phyloP scores from a whole-genome alignment of 2,797 vertebrate genomes.

The Schizopygopsis malacanthus region DNA sequence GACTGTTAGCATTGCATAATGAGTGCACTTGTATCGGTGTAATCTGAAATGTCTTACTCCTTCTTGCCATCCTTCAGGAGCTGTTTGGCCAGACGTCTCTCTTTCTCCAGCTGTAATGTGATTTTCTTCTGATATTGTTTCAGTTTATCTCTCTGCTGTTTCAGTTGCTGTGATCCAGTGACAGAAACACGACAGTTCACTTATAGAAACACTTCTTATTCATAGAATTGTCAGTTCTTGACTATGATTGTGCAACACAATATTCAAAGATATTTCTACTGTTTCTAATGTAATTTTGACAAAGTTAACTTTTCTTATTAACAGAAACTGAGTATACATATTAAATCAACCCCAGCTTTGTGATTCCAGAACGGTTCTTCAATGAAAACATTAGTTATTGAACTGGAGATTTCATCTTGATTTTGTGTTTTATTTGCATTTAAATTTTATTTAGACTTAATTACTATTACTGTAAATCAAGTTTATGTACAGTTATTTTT shows the following conservation, averaged over 20 bases:
- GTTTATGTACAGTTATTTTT: neutral
- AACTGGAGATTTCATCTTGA: neutral
- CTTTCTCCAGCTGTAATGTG: conserved; percentile 82
- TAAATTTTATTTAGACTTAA: neutral
- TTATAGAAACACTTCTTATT: conserved; percentile 6
- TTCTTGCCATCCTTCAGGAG: conserved; percentile 86
- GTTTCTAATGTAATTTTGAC: neutral
- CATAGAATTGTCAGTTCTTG: neutral
- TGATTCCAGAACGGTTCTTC: neutral
- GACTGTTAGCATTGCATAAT: neutral
- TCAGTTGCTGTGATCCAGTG: conserved; percentile 83
- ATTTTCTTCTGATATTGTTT: conserved; percentile 89
- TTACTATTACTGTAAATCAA: neutral
- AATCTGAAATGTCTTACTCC: conserved; percentile 78
- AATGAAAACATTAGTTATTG: neutral
- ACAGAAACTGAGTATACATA: neutral
- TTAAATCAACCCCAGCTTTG: neutral
- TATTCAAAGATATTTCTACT: neutral
- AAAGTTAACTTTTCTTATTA: neutral
- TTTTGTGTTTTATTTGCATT: neutral
- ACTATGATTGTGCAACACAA: neutral
- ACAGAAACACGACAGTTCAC: conserved; percentile 6
- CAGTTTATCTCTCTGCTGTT: conserved; percentile 93
- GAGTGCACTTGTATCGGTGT: neutral
- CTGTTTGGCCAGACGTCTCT: conserved; percentile 84